Evolutionary conservation across 92 coral and sea anemone genomes (phyloP).

Genomic region (Zoanthus sociatus): DNA sequence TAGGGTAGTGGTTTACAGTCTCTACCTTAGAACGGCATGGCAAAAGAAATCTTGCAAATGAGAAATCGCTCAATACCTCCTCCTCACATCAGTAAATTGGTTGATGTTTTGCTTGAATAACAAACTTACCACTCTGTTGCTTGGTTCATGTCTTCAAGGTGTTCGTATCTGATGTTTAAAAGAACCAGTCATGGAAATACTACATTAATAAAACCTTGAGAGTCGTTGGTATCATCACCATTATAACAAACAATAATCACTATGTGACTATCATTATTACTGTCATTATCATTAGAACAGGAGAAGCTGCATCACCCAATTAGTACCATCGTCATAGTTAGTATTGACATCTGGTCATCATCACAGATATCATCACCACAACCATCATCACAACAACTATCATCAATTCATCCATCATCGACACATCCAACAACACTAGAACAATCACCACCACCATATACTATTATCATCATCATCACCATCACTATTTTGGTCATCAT

Average conservation of each 20-base stretch:
- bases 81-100: no score
- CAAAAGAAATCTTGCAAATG: no score
- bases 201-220: slow-evolving; percentile 25
- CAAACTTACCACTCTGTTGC: slow-evolving; percentile 94
- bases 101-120: no score
- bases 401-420: not conserved
- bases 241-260: not conserved
- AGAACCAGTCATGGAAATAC: slow-evolving; percentile 48
- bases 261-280: not conserved
- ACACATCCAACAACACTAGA: not conserved
- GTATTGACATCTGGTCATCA: not conserved
- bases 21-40: no score
- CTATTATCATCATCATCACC: not conserved
- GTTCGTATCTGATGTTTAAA: slow-evolving; percentile 70
- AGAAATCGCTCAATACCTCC: no score
- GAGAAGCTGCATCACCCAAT: not conserved
- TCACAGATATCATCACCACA: not conserved
- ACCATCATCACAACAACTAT: not conserved
- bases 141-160: slow-evolving; percentile 90
- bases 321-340: not conserved
- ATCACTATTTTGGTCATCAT: not conserved
- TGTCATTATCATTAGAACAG: not conserved
- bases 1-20: no score
- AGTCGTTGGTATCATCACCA: not conserved
- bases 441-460: not conserved